A percentile compares a stretch with the other conserved stretches of the same genome.
Conservation (phyloP, 2,113 vertebrate genomes). For the Cyanoderma ruficeps region DNA sequence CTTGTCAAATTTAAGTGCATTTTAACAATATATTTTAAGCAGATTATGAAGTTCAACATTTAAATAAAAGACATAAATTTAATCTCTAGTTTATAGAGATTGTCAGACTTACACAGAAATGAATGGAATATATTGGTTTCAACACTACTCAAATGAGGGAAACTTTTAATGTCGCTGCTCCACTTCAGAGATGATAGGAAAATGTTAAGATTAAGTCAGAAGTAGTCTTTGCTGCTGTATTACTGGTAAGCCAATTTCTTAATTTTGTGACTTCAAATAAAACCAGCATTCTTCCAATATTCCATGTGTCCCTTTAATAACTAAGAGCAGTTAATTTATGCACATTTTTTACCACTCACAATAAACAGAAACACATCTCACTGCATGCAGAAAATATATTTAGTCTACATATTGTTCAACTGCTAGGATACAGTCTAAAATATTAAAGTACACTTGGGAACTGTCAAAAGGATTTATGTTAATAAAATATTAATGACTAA, state of each 20-base stretch:
- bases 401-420: not conserved
- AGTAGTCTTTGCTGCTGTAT: not conserved
- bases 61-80: not conserved
- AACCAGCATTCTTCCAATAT: not conserved
- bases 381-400: not conserved
- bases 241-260: not conserved
- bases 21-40: not conserved
- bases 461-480: not conserved
- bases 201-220: not conserved
- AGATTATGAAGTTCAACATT: not conserved
- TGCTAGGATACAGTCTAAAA: not conserved
- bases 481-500: conserved; percentile 1
- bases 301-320: not conserved
- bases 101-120: not conserved
- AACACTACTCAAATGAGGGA: not conserved
- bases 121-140: not conserved
- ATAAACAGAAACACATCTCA: not conserved
- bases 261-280: not conserved
- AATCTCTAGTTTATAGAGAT: not conserved
- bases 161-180: not conserved
- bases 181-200: not conserved
- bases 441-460: not conserved
- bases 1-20: not conserved
- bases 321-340: not conserved
- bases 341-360: not conserved